Percentiles rank a stretch among this genome's conserved stretches.
These are phyloP conservation scores for Ciconia stormi DNA, from an alignment of 2,113 vertebrate genomes.

Conservation along the genomic window DNA sequence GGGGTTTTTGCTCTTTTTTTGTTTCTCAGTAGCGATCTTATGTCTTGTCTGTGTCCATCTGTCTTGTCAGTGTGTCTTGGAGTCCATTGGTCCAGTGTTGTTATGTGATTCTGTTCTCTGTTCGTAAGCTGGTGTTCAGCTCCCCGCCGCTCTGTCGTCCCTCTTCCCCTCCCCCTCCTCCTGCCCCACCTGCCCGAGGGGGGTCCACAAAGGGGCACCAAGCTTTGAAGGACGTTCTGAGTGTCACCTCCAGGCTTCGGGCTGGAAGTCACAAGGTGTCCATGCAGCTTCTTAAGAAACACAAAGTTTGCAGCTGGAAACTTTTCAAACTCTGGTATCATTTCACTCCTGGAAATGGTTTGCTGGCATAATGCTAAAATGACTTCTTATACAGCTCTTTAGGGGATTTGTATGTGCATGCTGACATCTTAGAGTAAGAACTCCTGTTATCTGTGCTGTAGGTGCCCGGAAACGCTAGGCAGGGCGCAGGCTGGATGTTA, in stretches of 20 bases:
- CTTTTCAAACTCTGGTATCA: conserved; percentile 19
- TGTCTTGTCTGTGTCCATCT: conserved; percentile 67
- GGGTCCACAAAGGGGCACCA: conserved; percentile 86
- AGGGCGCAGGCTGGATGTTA: neutral
- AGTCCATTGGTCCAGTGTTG: conserved; percentile 66
- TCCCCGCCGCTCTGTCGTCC: conserved; percentile 30
- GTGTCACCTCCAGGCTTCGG: neutral
- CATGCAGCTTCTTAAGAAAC: neutral
- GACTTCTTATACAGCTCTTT: neutral
- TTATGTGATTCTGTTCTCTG: conserved; percentile 94
- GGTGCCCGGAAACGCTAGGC: rapidly evolving
- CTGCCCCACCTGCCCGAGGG: conserved; percentile 20
- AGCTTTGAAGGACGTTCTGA: conserved; percentile 40
- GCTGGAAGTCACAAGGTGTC: neutral
- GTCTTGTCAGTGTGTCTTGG: conserved; percentile 72
- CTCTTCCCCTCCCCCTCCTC: conserved; percentile 17
- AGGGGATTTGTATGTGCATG: neutral
- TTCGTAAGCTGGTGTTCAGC: conserved; percentile 79
- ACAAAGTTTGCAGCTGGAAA: conserved; percentile 20
- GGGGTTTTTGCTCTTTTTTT: conserved; percentile 10
- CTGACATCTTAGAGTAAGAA: neutral
- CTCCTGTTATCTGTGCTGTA: neutral
- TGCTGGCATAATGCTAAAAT: neutral
- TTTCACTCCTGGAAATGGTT: neutral
- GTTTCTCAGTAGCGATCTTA: conserved; percentile 62